Base-by-base conservation (phyloP, 2,888 invertebrate genomes). In the Eupithecia exiguata region DNA sequence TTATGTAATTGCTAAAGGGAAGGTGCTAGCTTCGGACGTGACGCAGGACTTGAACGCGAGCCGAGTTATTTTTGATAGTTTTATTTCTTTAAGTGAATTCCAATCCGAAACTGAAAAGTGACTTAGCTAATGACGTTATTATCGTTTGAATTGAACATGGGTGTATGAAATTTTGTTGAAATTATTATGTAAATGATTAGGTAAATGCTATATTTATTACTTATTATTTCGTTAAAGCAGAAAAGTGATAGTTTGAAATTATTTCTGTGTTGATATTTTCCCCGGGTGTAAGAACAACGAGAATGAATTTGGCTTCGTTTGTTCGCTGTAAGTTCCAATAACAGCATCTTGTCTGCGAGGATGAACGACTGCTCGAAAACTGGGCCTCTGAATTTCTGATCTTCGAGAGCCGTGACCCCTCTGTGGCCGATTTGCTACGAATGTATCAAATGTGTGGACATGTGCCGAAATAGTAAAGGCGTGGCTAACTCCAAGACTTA, bases 41-140 rank as follows among this genome's bases (percentile, higher is more conserved):
- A 92, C 92, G 93, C 92, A 91, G 93, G 93, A 93, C 93, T 90
- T 88, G 85, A 84, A 90, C 89, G 94, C 93, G 93, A 92, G 90
- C 92, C 93, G 92, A 93, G 91, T 94, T 94, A 94, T 94, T 94
- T 94, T 94, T 94, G 94, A 94, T 94, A 94, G 92, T 92, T 94
- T 93, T 93, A 92, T 93, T 94, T 89, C 89, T 93, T 94, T 92
- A 92, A 91, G 94, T 92, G 93, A 92, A 92, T 91, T 91, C 91
- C 90, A 89, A 90, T 89, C 92, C 84, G 91, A 89, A 88, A 91
- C 90, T 89, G 89, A 88, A 70, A 75, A 92, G 92, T 92, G 93
- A 93, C 91, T 91, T 91, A 90, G 92, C 90, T 87, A 90, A 92
- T 90, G 92, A 92, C 90, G 87, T 91, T 92, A 88, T 90, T 87